A percentile compares a stretch with the other conserved stretches of the same genome.
Evolutionary conservation across 1,140 invertebrate genomes (phyloP).

Genomic region (Tetraneura akinire): DNA sequence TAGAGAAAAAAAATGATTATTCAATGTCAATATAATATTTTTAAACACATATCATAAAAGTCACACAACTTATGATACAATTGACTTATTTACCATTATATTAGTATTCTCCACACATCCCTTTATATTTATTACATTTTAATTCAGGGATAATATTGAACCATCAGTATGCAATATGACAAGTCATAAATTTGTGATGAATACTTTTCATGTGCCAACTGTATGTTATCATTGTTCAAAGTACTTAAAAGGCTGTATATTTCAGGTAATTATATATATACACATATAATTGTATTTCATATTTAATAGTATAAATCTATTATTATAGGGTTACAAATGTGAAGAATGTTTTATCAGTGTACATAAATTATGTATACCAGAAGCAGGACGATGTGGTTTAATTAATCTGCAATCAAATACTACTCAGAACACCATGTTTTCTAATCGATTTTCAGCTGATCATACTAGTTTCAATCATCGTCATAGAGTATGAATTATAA

Average conservation of each 20-base stretch:
- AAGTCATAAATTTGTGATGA: slow-evolving; percentile 84
- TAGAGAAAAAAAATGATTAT: no score
- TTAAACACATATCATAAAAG: no score
- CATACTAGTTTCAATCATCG: slow-evolving; percentile 26
- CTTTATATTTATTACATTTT: no score
- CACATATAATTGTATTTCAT: slow-evolving; percentile 26
- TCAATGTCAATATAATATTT: no score
- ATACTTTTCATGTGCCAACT: slow-evolving; percentile 81
- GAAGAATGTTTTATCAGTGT: slow-evolving; percentile 72
- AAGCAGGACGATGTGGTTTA: slow-evolving; percentile 71
- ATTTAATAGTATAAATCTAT: slow-evolving; percentile 52
- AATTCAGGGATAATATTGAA: slow-evolving; percentile 80
- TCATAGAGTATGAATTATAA: slow-evolving; percentile 30
- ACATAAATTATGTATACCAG: slow-evolving; percentile 76
- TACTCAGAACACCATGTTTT: slow-evolving; percentile 31
- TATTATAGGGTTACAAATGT: slow-evolving; percentile 74
- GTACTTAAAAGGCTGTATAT: slow-evolving; percentile 87
- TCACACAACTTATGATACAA: no score
- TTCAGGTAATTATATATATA: slow-evolving; percentile 63
- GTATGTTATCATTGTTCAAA: slow-evolving; percentile 83
- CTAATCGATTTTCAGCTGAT: slow-evolving; percentile 31
- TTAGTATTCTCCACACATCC: no score
- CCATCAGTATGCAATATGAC: slow-evolving; percentile 75
- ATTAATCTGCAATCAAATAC: slow-evolving; percentile 62
- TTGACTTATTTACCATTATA: no score